Evolutionary conservation across 2,888 invertebrate species (phyloP), one percentile per base, ranked within the genome.

Genomic region (Atethmia centrago): DNA sequence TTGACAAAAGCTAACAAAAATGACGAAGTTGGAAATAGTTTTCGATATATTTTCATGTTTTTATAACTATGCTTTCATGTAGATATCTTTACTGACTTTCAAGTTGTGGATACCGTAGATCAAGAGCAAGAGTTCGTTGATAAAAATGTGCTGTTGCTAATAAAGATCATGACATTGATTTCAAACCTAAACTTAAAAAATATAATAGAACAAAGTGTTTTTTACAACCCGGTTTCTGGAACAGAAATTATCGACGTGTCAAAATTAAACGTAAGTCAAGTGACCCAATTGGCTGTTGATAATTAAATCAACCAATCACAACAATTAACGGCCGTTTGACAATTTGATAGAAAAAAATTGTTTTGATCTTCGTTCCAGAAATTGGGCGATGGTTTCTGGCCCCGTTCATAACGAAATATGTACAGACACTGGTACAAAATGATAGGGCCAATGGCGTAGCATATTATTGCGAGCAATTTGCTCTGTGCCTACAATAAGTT

Each of bases 391-490:
- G 53, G 36, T 74, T 74, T 84, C 69, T 74, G 64, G 49, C 25
- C 2, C 31, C 21, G 16, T 56, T 49, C n/a, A 21, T 58, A 42
- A 8, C 71, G 59, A 73, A 62, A 56, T 79, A 69, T 73, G 89
- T 82, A 90, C 88, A 61, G 16, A 49, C 82, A 85, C 76, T 74
- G 71, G 78, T 74, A 84, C 82, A 88, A 87, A 89, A 88, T 89
- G 88, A 89, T 88, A 87, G 85, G 86, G 73, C 85, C 88, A 88
- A 89, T 89, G 83, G 84, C 87, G 82, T 71, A 79, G 82, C 83
- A 88, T 85, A 85, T 88, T 89, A 90, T 87, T 88, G 88, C 85
- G 81, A 86, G 87, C 90, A 90, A 89, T 90, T 90, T 88, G 83
- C 88, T 84, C 76, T 61, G 61, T 79, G 86, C 80, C 87, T 86